Conservation (phyloP, 2,797 vertebrate species). For the Loriculus beryllinus region DNA sequence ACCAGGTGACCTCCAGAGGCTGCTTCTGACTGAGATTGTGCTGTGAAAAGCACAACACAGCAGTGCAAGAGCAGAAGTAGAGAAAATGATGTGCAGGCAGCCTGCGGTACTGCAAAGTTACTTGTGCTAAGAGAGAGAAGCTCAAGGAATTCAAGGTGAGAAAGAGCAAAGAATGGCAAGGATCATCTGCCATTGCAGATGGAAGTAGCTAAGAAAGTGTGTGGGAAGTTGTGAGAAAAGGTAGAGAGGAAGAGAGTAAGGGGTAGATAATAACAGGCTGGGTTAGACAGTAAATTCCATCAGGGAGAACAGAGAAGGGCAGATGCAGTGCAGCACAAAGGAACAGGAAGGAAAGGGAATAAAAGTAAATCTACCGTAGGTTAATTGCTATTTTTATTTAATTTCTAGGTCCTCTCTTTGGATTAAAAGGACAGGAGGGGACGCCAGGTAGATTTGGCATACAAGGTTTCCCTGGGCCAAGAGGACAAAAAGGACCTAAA, state of each 20-base stretch:
- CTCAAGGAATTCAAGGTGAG: neutral
- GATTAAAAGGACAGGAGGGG: conserved; percentile 71
- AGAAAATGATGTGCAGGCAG: neutral
- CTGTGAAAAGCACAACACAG: neutral
- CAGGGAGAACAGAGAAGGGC: neutral
- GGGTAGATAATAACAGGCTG: neutral
- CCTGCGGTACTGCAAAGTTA: neutral
- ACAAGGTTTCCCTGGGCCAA: conserved; percentile 78
- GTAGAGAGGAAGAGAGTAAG: neutral
- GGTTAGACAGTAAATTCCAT: neutral
- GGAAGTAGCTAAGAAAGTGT: neutral
- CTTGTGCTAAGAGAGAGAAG: neutral
- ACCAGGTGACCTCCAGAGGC: neutral
- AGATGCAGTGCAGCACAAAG: neutral
- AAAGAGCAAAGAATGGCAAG: neutral
- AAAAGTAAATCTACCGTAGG: neutral
- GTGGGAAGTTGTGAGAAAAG: neutral
- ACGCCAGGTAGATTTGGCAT: conserved; percentile 57
- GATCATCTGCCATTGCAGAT: neutral
- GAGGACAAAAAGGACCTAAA: conserved; percentile 80
- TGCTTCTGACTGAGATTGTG: neutral
- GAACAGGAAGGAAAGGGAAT: neutral
- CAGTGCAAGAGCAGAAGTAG: neutral
- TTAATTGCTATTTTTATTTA: neutral
- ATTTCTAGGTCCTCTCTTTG: conserved; percentile 68